Conservation (phyloP, 2,113 vertebrate genomes). For the Azemiops feae region DNA sequence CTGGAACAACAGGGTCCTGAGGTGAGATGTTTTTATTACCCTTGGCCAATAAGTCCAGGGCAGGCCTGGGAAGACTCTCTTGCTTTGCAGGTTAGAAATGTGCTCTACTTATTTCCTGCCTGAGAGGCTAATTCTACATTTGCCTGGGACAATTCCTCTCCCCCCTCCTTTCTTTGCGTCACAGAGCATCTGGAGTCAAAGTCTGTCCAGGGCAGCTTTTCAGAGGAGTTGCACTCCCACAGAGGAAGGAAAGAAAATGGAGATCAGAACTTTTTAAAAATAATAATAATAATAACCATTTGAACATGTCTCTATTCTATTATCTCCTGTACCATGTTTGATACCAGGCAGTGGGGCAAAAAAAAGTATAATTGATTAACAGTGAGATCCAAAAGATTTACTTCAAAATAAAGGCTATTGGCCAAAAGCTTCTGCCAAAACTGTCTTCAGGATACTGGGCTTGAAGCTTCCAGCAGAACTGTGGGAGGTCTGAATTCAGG, state of each 20-base stretch:
- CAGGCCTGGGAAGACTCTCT: slow-evolving; percentile 47
- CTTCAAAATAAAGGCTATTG: slow-evolving; percentile 28
- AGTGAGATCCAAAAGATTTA: slow-evolving; percentile 30
- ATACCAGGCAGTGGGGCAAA: slow-evolving; percentile 36
- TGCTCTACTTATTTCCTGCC: slow-evolving; percentile 51
- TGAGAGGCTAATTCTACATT: slow-evolving; percentile 49
- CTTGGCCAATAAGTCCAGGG: slow-evolving; percentile 13
- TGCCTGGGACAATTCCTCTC: slow-evolving; percentile 14
- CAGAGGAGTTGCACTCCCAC: slow-evolving; percentile 5
- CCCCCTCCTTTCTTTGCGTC: not conserved
- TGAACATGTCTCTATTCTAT: slow-evolving; percentile 29
- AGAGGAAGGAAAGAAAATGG: slow-evolving; percentile 41
- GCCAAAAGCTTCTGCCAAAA: not conserved
- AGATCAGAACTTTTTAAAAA: not conserved
- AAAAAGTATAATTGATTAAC: slow-evolving; percentile 46
- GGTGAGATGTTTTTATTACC: slow-evolving; percentile 53
- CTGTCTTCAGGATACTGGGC: not conserved
- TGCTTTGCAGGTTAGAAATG: slow-evolving; percentile 47
- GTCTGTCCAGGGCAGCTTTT: slow-evolving; percentile 50
- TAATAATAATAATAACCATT: not conserved
- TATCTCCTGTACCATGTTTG: slow-evolving; percentile 39
- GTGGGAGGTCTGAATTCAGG: not conserved
- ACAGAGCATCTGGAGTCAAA: slow-evolving; percentile 42
- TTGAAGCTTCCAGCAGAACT: not conserved
- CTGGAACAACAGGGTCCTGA: slow-evolving; percentile 35